Percentiles rank a stretch among this genome's conserved stretches.
Evolutionary conservation across 2,113 vertebrate species (phyloP).

Genomic region (Rhabdomys dilectus): DNA sequence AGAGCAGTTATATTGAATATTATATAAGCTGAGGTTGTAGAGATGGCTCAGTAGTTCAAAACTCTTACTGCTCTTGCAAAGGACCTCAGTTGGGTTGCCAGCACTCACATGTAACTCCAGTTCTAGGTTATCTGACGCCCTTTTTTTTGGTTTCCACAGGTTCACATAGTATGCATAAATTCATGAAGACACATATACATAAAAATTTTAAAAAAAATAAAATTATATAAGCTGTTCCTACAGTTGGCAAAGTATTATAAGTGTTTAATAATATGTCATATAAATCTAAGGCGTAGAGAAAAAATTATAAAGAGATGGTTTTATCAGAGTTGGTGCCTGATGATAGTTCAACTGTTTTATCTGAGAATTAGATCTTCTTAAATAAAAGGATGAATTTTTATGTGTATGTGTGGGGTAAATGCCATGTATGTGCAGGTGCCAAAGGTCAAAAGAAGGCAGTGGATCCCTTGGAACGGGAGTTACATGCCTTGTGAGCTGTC

Average conservation of each 20-base stretch:
- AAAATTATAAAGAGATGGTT: constrained; percentile 50
- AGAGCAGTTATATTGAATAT: constrained; percentile 46
- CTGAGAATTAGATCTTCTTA: constrained; percentile 42
- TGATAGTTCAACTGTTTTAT: constrained; percentile 41
- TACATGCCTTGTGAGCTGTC: background rate
- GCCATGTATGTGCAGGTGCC: background rate
- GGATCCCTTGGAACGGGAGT: background rate
- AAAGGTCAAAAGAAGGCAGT: background rate
- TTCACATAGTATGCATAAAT: background rate
- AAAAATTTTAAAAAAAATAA: background rate
- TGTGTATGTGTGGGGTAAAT: background rate
- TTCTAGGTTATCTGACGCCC: background rate
- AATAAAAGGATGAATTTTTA: constrained; percentile 12
- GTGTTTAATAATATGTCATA: constrained; percentile 58
- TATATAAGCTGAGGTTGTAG: background rate
- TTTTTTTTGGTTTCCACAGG: background rate
- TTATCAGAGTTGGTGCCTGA: constrained; percentile 27
- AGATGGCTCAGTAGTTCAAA: background rate
- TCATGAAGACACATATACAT: background rate
- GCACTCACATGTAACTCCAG: background rate
- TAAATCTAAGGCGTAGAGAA: constrained; percentile 43
- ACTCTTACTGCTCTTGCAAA: background rate
- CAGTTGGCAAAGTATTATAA: background rate
- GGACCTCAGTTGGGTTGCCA: background rate
- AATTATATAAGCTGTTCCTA: constrained; percentile 43